These are phyloP conservation scores for Sandelia bainsii DNA, from an alignment of 2,797 vertebrate species.

Conservation along the genomic window DNA sequence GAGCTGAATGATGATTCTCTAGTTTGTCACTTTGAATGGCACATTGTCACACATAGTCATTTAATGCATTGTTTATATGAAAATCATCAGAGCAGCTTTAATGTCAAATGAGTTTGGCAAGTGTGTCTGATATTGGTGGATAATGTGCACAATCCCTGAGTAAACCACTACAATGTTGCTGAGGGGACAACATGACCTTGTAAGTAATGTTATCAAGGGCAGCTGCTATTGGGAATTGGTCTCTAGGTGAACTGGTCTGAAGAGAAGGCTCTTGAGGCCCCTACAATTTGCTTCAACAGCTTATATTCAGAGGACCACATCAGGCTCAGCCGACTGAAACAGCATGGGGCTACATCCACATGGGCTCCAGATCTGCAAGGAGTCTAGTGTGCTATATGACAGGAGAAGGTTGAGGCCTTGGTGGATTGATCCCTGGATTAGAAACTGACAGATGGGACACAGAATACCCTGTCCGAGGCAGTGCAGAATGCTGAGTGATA, in stretches of 20 bases:
- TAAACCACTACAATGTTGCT: neutral
- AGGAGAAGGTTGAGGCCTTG: slow-evolving; percentile 1
- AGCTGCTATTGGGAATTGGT: too few relatives aligned
- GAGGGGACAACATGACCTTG: neutral
- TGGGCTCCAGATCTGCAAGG: neutral
- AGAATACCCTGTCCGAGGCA: neutral
- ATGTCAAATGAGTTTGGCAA: neutral
- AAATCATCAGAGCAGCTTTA: neutral
- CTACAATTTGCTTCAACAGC: neutral
- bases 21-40: neutral
- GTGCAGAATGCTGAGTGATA: slow-evolving; percentile 13
- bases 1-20: neutral
- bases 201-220: slow-evolving; percentile 2
- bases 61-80: neutral
- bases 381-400: neutral
- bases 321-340: neutral
- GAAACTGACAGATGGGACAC: slow-evolving; percentile 28
- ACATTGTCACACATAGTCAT: neutral
- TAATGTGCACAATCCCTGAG: neutral
- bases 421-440: slow-evolving; percentile 43
- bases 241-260: neutral
- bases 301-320: neutral
- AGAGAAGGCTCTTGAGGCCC: neutral
- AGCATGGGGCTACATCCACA: neutral
- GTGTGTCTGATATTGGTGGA: neutral